Conservation (phyloP, 2,113 vertebrate species). For the Alaudala cheleensis region DNA sequence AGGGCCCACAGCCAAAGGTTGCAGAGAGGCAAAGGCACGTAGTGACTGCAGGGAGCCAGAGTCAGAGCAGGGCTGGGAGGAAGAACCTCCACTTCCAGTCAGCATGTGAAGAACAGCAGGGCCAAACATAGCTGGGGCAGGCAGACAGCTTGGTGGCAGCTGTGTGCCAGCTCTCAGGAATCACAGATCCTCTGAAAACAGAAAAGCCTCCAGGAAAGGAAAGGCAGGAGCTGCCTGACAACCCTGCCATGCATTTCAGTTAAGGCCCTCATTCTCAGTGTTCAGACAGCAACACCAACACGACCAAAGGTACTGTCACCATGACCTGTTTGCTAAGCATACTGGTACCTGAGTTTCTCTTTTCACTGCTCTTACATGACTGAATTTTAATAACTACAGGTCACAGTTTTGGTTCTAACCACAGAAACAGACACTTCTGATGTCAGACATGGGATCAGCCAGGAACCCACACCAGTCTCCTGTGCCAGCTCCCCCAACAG, state of each 20-base stretch:
- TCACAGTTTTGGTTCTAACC: background rate
- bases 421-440: background rate
- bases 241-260: background rate
- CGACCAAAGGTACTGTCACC: accelerated
- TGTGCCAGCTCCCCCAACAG: background rate
- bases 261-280: background rate
- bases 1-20: background rate
- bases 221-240: background rate
- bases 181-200: accelerated
- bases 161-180: background rate
- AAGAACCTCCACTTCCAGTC: background rate
- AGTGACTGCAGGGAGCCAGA: background rate
- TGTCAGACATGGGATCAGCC: background rate
- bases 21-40: background rate
- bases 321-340: background rate
- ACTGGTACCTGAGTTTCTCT: background rate
- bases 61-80: background rate
- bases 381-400: background rate
- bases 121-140: background rate
- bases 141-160: background rate
- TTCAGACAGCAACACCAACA: background rate
- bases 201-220: background rate
- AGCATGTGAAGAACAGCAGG: accelerated
- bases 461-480: background rate
- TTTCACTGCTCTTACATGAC: background rate